Base-by-base conservation (phyloP, 2,888 invertebrate species). In the Amiota communis region DNA sequence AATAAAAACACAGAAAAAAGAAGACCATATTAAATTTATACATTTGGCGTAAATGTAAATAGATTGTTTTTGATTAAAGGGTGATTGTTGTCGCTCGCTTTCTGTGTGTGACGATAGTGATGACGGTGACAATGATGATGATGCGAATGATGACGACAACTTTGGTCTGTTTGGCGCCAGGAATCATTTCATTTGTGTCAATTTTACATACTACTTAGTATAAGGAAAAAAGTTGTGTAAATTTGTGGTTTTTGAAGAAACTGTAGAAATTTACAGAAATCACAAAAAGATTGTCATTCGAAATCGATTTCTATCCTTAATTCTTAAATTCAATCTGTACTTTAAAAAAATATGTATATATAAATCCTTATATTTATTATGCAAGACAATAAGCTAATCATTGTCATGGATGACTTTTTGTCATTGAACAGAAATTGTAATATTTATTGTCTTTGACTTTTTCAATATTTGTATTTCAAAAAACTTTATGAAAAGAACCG, bases 11-110 rank as follows among this genome's bases (percentile, higher is more conserved):
- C 2, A n/a, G 23, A 13, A 59, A 63, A 49, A 23, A 12, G n/a
- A 64, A 20, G 6, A 47, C 8, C 85, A 80, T 79, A 81, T 79
- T 79, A 85, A 85, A 86, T 81, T 85, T 83, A 81, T 83, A 86
- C 82, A 86, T 86, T 87, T 86, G 83, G 84, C 84, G 84, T 81
- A 83, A 84, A 84, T 87, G 85, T 86, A 88, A 87, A 87, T 87
- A 87, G 86, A 88, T 87, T 87, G 86, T 87, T 83, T 85, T 79
- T 84, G 83, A 82, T 83, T 83, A 83, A 83, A 80, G 83, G 80
- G 77, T 80, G 83, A 75, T 75, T 49, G 71, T 72, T 61, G 70
- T 57, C 46, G 13, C 53, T 15, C 15, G 53, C 1, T 15, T 1
- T 9, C 15, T 13, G 59, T 20, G 15, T 36, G 23, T 63, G 46